Conservation (phyloP, 1,140 invertebrate genomes). For the Gyrodactylus salaris region DNA sequence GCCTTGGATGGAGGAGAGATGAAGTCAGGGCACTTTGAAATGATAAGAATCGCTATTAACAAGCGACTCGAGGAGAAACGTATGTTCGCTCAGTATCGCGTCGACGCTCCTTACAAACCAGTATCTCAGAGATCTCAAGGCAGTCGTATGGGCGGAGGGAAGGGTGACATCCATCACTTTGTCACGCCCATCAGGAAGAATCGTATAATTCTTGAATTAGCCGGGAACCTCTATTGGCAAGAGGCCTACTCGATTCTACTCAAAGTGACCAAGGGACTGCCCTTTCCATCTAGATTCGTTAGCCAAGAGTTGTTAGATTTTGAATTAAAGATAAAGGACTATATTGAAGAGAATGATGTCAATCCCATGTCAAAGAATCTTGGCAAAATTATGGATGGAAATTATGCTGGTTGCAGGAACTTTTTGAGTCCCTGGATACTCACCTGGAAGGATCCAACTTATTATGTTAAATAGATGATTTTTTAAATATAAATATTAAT, state of each 20-base stretch:
- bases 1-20: conserved; percentile 47
- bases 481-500: no score
- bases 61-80: conserved; percentile 36
- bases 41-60: conserved; percentile 39
- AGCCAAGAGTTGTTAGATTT: not conserved
- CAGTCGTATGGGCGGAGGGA: conserved; percentile 54
- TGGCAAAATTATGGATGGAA: not conserved
- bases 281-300: not conserved
- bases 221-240: conserved; percentile 27
- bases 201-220: conserved; percentile 70
- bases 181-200: conserved; percentile 57
- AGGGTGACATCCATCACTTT: conserved; percentile 73
- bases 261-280: not conserved
- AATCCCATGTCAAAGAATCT: not conserved
- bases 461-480: not conserved
- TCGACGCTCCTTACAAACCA: conserved; percentile 73
- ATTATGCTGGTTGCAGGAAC: not conserved
- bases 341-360: not conserved
- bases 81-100: conserved; percentile 73
- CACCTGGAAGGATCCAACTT: not conserved
- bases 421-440: not conserved
- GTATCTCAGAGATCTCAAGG: conserved; percentile 60
- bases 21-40: conserved; percentile 43
- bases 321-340: not conserved
- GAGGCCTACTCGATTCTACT: not conserved